Percentiles rank a stretch among this genome's conserved stretches.
Conservation (phyloP, 2,888 invertebrate genomes). For the Chironomus tentans region DNA sequence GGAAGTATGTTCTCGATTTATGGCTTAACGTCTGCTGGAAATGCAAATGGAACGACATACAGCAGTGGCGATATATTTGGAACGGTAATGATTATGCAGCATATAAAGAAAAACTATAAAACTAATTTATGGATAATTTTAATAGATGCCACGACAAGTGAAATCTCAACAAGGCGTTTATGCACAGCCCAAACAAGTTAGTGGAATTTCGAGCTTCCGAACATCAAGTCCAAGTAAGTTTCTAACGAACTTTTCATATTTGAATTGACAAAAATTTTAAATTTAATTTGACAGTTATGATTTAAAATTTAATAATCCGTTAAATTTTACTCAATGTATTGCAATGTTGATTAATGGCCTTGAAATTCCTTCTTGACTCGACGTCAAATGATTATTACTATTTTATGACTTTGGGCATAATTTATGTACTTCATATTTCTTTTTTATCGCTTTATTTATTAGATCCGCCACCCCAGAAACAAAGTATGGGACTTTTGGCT, state of each 20-base stretch:
- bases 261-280: not conserved
- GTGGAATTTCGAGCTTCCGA: conserved; percentile 42
- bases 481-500: conserved; percentile 41
- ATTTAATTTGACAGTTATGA: not conserved
- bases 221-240: conserved; percentile 35
- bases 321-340: no score
- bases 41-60: not conserved
- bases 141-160: conserved; percentile 11
- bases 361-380: not conserved
- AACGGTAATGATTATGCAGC: conserved; percentile 5
- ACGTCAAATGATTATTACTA: no score
- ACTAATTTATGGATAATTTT: not conserved
- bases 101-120: not conserved
- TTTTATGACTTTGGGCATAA: no score
- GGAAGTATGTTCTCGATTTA: conserved; percentile 26
- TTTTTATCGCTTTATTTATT: not conserved
- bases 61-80: conserved; percentile 9
- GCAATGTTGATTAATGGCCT: not conserved
- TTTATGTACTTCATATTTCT: no score
- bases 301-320: no score
- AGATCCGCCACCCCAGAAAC: conserved; percentile 35
- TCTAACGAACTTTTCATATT: not conserved
- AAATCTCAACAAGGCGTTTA: conserved; percentile 36
- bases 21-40: conserved; percentile 14
- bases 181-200: conserved; percentile 42